Base-by-base conservation (phyloP, 2,113 vertebrate genomes). In the Megatriorchis doriae region DNA sequence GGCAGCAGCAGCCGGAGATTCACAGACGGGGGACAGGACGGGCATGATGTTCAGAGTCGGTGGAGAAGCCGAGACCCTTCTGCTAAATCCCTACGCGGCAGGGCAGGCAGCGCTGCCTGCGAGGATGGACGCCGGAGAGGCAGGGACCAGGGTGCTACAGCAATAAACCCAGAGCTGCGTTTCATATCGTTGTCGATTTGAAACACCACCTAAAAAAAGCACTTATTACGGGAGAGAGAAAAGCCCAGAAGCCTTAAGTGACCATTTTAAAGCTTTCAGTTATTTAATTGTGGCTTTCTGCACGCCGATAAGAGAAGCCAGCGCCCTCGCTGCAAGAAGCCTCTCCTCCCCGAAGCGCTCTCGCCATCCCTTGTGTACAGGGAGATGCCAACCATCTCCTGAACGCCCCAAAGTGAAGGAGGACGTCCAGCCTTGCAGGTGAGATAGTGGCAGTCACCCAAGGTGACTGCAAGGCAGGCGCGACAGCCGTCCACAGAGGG, bases 211-310 rank as follows among this genome's bases (percentile, higher is more conserved):
- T 84, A 68, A 84, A 74, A 50, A 27, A 47, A 3, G 1, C 3
- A 3, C 22, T 43, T 43, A 88, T 81, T 86, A 61, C 58, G 79
- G 53, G 25, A 92, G 56, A 81, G n/a, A 66, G 62, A 81, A 86
- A 91, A 83, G 14, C 90, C 83, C 91, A 86, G 66, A 94, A 89
- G 25, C 48, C 18, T 16, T 85, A 71, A 82, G 62, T 86, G 84
- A 85, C 62, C 85, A 52, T 75, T 97, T 95, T 72, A 90, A 79
- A 91, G 81, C 81, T 93, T 82, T 95, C 16, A 78, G 62, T 91
- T 90, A 81, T 95, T 95, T 94, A 96, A 96, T 36, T 95, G 91
- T 88, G 92, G 82, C 63, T 94, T 95, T 90, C 92, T 68, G 3
- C 70, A 82, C 0, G 3, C 34, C 53, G 91, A 81, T 47, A 45